A percentile compares a stretch with the other conserved stretches of the same genome.
phyloP scores from a whole-genome alignment of 2,113 vertebrate genomes.

The Cephalopterus ornatus region DNA sequence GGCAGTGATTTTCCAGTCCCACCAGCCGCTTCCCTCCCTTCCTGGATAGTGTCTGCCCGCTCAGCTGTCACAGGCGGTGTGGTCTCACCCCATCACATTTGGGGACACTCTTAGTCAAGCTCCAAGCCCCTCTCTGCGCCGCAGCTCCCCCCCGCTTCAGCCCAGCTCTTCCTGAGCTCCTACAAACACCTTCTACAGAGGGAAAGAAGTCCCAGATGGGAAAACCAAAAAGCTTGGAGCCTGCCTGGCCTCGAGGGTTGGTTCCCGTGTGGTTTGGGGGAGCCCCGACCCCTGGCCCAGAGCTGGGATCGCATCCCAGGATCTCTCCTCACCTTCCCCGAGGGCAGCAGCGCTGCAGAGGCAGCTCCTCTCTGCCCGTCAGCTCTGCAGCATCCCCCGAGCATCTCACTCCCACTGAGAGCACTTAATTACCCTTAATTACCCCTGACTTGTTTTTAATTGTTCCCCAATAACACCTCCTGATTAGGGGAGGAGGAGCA shows the following conservation, averaged over 20 bases:
- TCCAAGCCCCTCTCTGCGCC: not conserved
- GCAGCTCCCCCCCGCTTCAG: not conserved
- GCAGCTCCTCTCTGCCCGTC: not conserved
- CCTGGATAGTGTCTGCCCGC: not conserved
- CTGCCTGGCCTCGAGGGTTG: not conserved
- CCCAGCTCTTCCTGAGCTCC: not conserved
- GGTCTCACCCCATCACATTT: fast-evolving
- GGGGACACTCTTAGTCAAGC: not conserved
- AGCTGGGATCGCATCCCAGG: fast-evolving
- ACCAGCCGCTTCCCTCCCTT: not conserved
- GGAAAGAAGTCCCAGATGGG: not conserved
- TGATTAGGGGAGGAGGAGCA: not conserved
- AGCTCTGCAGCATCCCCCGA: not conserved
- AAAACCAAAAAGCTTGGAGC: fast-evolving
- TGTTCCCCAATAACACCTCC: not conserved
- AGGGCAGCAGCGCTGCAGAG: not conserved
- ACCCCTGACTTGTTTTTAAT: conserved; percentile 4
- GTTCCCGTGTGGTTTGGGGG: not conserved
- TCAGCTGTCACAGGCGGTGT: fast-evolving
- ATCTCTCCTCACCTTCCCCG: fast-evolving
- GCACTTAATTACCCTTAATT: conserved; percentile 14
- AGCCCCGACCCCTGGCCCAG: fast-evolving
- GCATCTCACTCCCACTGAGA: not conserved
- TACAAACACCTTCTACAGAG: not conserved
- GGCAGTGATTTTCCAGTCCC: not conserved